phyloP scores from a whole-genome alignment of 2,888 invertebrate genomes.

The Hedya salicella region DNA sequence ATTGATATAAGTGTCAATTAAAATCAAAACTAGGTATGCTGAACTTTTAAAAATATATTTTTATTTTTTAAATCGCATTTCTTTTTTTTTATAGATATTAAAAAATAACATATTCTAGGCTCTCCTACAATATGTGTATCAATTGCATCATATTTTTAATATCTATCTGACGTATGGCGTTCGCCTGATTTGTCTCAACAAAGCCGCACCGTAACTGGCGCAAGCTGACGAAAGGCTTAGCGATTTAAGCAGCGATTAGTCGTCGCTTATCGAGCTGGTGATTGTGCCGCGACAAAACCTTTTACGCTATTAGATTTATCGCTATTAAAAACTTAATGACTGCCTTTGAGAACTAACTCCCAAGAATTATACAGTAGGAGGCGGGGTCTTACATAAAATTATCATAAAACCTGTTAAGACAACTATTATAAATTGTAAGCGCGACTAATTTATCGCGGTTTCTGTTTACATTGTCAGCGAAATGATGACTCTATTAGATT shows the following conservation, averaged over 20 bases:
- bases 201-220: slow-evolving; percentile 48
- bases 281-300: slow-evolving; percentile 59
- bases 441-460: slow-evolving; percentile 69
- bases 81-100: too few species aligned
- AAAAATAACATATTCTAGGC: too few species aligned
- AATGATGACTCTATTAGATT: slow-evolving; percentile 58
- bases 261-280: slow-evolving; percentile 53
- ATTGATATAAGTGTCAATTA: too few species aligned
- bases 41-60: too few species aligned
- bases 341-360: slow-evolving; percentile 57
- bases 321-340: slow-evolving; percentile 73
- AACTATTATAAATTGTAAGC: slow-evolving; percentile 68
- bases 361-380: slow-evolving; percentile 64
- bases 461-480: slow-evolving; percentile 61
- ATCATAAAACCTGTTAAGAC: slow-evolving; percentile 74
- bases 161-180: not conserved
- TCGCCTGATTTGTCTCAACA: slow-evolving; percentile 44
- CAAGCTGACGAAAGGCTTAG: slow-evolving; percentile 56
- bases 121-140: too few species aligned
- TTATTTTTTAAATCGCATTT: too few species aligned
- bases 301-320: slow-evolving; percentile 72
- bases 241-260: slow-evolving; percentile 61
- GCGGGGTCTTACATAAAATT: slow-evolving; percentile 76
- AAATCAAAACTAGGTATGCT: too few species aligned
- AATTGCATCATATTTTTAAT: too few species aligned